Base-by-base conservation (phyloP, 2,888 invertebrate species). In the Heliconius erato region DNA sequence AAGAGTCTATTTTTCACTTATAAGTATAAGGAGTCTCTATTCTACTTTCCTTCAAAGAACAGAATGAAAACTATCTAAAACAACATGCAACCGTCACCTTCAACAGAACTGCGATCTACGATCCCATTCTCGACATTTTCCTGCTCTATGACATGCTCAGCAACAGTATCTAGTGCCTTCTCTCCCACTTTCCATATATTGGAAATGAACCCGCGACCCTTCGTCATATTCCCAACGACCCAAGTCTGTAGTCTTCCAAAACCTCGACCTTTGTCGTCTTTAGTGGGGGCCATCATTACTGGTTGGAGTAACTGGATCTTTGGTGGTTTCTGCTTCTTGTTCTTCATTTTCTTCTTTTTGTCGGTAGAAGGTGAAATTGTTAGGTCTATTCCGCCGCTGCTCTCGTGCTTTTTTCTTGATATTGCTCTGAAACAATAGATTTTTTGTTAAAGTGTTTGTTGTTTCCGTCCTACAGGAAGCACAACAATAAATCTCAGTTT, bases 261-360 rank as follows among this genome's bases (percentile, higher is more conserved):
- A 28, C 26, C 89, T 5, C 92, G 93, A 93, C 94, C 94, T 94
- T 94, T 95, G 32, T 94, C 91, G 54, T 92, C 88, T 19, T 92
- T 91, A 3, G 89, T 90, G 84, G 90, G 84, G 0, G 90, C 90
- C 87, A 92, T 89, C 90, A 92, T 89, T 63, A 92, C 88, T 2
- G 94, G 93, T 2, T 94, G 93, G 77, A 94, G 86, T 5, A 95
- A 89, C 83, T 96, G 96, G 85, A 95, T 93, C 83, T 94, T 95
- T 0, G 94, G 88, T 0, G 95, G 95, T 54, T 94, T 94, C 54
- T 90, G 89, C 88, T 94, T 94, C 88, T 94, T 94, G 81, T 94
- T 95, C 86, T 93, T 94, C 87, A 90, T 92, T 81, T 90, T 91
- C 84, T 94, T 94, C 85, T 95, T 94, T 76, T 91, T 91, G 12